Percentiles rank a stretch among this genome's conserved stretches.
Conservation (phyloP, 1,140 invertebrate genomes). For the Drosophila tani region DNA sequence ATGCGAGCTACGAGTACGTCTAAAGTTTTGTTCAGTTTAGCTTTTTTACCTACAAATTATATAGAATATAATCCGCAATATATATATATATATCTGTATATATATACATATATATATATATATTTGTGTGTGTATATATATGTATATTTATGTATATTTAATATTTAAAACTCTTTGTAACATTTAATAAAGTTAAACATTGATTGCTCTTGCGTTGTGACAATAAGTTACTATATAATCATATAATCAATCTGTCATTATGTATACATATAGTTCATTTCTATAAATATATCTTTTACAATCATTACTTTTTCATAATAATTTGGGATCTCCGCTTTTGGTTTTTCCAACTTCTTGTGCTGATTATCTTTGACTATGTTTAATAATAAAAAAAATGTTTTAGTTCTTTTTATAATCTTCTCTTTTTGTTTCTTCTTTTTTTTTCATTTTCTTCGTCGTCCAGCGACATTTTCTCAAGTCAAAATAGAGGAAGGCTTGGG, state of each 20-base stretch:
- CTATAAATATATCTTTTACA: constrained; percentile 56
- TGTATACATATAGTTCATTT: constrained; percentile 59
- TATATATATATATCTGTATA: constrained; percentile 37
- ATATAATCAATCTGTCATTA: constrained; percentile 57
- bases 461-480: constrained; percentile 74
- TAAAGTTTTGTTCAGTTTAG: constrained; percentile 47
- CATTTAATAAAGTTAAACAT: constrained; percentile 81
- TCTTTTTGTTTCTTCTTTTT: constrained; percentile 9
- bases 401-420: constrained; percentile 17
- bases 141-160: constrained; percentile 38
- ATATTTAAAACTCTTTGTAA: constrained; percentile 73
- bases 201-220: constrained; percentile 81
- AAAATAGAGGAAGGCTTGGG: constrained; percentile 31
- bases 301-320: constrained; percentile 9
- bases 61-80: constrained; percentile 44
- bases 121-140: neutral
- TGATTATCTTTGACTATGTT: constrained; percentile 66
- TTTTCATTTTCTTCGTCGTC: constrained; percentile 62
- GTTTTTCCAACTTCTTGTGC: constrained; percentile 12
- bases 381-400: constrained; percentile 53
- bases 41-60: constrained; percentile 33
- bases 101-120: constrained; percentile 18
- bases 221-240: constrained; percentile 68
- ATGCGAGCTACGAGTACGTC: constrained; percentile 50
- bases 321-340: neutral